Evolutionary conservation across 2,888 invertebrate genomes (phyloP).

Genomic region (Odontomyia ornata): DNA sequence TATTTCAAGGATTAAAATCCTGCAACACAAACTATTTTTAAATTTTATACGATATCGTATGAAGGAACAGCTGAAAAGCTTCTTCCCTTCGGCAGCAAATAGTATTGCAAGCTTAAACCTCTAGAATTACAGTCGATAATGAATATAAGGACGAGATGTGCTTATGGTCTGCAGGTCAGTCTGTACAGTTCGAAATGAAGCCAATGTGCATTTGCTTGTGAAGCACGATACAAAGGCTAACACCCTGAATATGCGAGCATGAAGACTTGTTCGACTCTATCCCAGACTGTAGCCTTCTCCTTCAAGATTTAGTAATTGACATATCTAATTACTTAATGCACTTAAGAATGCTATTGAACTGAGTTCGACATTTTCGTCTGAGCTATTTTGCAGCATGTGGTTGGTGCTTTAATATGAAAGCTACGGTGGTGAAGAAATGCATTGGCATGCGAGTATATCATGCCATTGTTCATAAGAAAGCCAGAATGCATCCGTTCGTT

Average conservation of each 20-base stretch:
- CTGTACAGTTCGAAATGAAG: neutral
- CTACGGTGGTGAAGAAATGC: neutral
- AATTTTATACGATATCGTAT: no score
- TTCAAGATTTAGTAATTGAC: conserved; percentile 28
- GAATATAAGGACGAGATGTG: no score
- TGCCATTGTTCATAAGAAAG: neutral
- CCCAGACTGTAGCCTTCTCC: neutral
- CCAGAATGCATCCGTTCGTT: neutral
- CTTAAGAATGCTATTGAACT: conserved; percentile 36
- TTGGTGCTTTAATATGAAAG: neutral
- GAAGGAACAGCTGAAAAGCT: no score
- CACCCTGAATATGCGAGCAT: neutral
- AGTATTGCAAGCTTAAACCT: no score
- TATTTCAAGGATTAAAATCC: no score
- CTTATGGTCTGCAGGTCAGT: no score
- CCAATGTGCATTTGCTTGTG: neutral
- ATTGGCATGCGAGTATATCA: neutral
- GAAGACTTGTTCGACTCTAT: neutral
- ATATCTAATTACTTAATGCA: conserved; percentile 42
- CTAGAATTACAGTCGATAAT: no score
- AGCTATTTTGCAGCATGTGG: neutral
- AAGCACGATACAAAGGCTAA: neutral
- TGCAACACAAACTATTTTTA: no score
- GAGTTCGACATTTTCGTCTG: neutral
- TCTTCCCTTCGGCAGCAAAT: no score